Conservation (phyloP, 2,797 vertebrate genomes). For the Schizopygopsis pylzovi region DNA sequence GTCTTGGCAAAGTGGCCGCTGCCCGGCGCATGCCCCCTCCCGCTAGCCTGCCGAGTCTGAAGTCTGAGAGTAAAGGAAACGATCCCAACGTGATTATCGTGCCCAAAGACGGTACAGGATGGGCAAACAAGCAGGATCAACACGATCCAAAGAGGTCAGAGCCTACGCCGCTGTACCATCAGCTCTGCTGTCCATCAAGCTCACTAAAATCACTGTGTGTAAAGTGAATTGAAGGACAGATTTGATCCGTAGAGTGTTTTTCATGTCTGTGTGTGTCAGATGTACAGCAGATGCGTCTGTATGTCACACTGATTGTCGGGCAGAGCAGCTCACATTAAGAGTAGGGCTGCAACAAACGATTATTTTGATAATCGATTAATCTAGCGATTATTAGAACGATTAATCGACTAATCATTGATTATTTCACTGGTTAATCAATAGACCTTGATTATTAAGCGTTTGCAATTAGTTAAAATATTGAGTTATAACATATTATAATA, state of each 20-base stretch:
- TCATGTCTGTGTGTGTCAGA: neutral
- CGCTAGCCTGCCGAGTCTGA: slow-evolving; percentile 99
- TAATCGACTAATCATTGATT: too few relatives aligned
- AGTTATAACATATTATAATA: too few relatives aligned
- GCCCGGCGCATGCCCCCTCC: slow-evolving; percentile 99
- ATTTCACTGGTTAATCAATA: too few relatives aligned
- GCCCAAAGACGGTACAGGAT: slow-evolving; percentile 99
- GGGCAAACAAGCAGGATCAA: slow-evolving; percentile 99
- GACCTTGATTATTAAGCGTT: too few relatives aligned
- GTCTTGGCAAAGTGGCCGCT: slow-evolving; percentile 99
- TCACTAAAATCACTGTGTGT: slow-evolving; percentile 15
- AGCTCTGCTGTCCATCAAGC: neutral
- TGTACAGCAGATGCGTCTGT: neutral
- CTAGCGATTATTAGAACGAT: too few relatives aligned
- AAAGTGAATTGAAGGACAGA: slow-evolving; percentile 9
- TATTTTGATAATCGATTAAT: too few relatives aligned
- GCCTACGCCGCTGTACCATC: neutral
- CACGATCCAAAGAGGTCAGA: slow-evolving; percentile 97
- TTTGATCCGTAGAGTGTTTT: neutral
- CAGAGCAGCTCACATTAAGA: neutral
- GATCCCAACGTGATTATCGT: slow-evolving; percentile 99
- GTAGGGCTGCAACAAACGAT: too few relatives aligned
- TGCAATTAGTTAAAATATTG: too few relatives aligned
- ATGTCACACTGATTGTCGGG: neutral
- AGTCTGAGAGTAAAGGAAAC: slow-evolving; percentile 99